Base-by-base conservation (phyloP, 2,888 invertebrate species). In the Elgonia sp. region DNA sequence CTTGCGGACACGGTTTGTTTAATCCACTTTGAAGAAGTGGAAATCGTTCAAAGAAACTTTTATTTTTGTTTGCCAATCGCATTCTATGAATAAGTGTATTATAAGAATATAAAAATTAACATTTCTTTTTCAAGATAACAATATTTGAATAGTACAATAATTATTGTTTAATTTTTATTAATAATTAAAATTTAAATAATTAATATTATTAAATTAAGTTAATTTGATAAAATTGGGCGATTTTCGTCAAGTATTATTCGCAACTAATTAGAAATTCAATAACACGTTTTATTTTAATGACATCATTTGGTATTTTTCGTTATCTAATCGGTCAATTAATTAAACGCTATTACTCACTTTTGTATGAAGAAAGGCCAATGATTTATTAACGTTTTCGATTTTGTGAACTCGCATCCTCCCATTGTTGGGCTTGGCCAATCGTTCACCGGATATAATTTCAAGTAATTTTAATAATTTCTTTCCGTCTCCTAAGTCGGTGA, bases 381-480 rank as follows among this genome's bases (percentile, higher is more conserved):
- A 98, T 95, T 99, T 99, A 96, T 99, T 99, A 93, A 99, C 98
- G 95, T 99, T 99, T 95, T 99, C 99, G 84, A 99, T 98, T 96
- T 99, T 99, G 96, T 99, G 99, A 72, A 99, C 99, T 91, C 99
- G 96, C 97, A 99, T 98, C 89, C 97, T 97, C 63, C 99, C 99
- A 94, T 97, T 97, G 96, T 99, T 99, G 93, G 99, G 99, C 92
- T 98, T 97, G 89, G 98, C 99, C 92, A 99, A 96, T 93, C 99
- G 98, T 95, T 99, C 99, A 55, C 99, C 99, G 90, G 99, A 99
- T 95, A 99, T 99, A 94, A 99, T 99, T 96, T 99, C 99, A 94
- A 99, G 96, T 90, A 99, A 96, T 95, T 98, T 98, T 93, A 98
- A 96, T 91, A 98, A 95, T 93, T 99, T 97, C 94, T 97, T 97